Evolutionary conservation across 2,797 vertebrate genomes (phyloP).

Genomic region (Simalia tracyae): DNA sequence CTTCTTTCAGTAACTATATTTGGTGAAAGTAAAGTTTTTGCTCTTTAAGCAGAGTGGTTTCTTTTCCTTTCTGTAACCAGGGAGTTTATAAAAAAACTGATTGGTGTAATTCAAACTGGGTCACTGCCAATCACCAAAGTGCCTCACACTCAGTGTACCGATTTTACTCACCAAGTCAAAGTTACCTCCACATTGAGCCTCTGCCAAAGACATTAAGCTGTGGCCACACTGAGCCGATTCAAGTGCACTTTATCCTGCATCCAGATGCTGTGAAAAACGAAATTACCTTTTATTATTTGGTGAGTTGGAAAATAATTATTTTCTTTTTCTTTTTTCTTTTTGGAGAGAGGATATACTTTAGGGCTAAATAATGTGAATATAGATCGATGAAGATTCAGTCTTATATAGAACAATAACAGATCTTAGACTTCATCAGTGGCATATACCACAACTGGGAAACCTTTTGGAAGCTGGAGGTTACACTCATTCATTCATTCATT

Average conservation of each 20-base stretch:
- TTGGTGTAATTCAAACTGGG: constrained; percentile 55
- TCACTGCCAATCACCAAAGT: constrained; percentile 1
- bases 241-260: constrained; percentile 64
- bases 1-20: background rate
- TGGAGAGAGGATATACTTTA: background rate
- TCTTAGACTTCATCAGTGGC: background rate
- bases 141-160: constrained; percentile 22
- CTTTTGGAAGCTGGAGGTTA: background rate
- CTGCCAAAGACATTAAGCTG: constrained; percentile 53
- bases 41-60: background rate
- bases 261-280: constrained; percentile 40
- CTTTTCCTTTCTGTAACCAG: constrained; percentile 45
- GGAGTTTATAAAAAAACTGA: constrained; percentile 49
- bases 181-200: constrained; percentile 71
- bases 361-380: background rate
- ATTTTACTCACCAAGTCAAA: constrained; percentile 70
- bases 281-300: constrained; percentile 69
- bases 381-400: background rate
- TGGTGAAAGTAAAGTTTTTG: background rate
- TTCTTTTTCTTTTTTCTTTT: background rate
- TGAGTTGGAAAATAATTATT: constrained; percentile 43
- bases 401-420: background rate
- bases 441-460: background rate
- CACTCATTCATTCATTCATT: too few relatives aligned
- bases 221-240: constrained; percentile 48